A percentile compares a stretch with the other conserved stretches of the same genome.
phyloP scores from a whole-genome alignment of 2,888 invertebrate genomes.

The Pseudoips prasinana region DNA sequence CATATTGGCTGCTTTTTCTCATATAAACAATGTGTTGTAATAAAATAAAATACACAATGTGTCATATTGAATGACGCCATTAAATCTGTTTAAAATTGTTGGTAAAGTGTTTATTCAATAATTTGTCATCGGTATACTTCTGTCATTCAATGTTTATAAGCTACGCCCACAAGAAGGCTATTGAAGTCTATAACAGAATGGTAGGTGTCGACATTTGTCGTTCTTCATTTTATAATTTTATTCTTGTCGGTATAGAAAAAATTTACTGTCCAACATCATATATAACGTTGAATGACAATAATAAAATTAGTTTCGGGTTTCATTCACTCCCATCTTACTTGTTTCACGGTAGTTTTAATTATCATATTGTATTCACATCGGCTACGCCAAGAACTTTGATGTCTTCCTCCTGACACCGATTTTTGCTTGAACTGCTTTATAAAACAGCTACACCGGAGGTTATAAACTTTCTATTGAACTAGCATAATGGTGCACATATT shows the following conservation, averaged over 20 bases:
- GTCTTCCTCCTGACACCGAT: slow-evolving; percentile 49
- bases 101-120: slow-evolving; percentile 31
- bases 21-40: slow-evolving; percentile 16
- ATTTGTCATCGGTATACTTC: slow-evolving; percentile 34
- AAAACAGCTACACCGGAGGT: slow-evolving; percentile 54
- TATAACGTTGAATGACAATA: too few relatives aligned
- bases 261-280: neutral
- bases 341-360: slow-evolving; percentile 18
- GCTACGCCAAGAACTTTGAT: slow-evolving; percentile 34
- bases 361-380: slow-evolving; percentile 26
- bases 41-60: slow-evolving; percentile 25
- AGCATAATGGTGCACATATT: slow-evolving; percentile 42
- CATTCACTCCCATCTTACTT: too few relatives aligned
- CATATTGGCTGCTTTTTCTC: slow-evolving; percentile 9
- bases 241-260: neutral
- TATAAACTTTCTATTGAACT: slow-evolving; percentile 65
- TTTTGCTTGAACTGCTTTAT: slow-evolving; percentile 41
- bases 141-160: slow-evolving; percentile 45
- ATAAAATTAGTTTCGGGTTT: too few relatives aligned
- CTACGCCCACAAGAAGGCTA: slow-evolving; percentile 43
- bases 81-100: slow-evolving; percentile 30
- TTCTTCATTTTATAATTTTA: slow-evolving; percentile 21
- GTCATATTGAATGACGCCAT: slow-evolving; percentile 27
- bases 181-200: slow-evolving; percentile 36
- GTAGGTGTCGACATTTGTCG: slow-evolving; percentile 43